These are phyloP conservation scores for Torymus auratus DNA, from an alignment of 2,888 invertebrate genomes.

Conservation along the genomic window DNA sequence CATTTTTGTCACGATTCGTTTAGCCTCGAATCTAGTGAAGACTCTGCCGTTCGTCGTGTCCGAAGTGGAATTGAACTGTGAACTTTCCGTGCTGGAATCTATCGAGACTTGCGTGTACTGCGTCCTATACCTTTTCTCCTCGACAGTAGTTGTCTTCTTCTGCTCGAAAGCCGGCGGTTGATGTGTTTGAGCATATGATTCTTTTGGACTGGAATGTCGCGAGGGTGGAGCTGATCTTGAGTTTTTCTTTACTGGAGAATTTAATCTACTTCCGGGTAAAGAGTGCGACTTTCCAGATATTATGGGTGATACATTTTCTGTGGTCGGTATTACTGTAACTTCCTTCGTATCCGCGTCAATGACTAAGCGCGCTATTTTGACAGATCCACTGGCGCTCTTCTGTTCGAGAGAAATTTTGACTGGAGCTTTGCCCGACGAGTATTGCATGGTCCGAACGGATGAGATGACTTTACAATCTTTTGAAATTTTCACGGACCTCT, in stretches of 20 bases:
- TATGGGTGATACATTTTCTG: constrained; percentile 55
- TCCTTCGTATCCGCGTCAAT: constrained; percentile 67
- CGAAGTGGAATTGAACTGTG: constrained; percentile 62
- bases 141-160: not conserved
- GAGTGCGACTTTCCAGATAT: constrained; percentile 62
- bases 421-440: constrained; percentile 14
- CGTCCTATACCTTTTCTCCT: constrained; percentile 29
- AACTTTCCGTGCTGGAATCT: constrained; percentile 69
- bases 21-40: constrained; percentile 34
- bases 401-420: constrained; percentile 55
- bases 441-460: constrained; percentile 1
- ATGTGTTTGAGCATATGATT: not conserved
- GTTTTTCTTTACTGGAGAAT: constrained; percentile 63
- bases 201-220: constrained; percentile 59
- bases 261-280: constrained; percentile 61
- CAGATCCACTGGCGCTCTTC: constrained; percentile 59
- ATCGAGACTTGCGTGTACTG: constrained; percentile 56
- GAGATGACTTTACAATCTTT: constrained; percentile 5
- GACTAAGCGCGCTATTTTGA: constrained; percentile 64
- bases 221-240: constrained; percentile 64
- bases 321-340: constrained; percentile 67
- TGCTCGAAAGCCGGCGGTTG: not conserved
- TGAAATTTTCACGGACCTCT: constrained; percentile 13
- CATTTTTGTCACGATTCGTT: constrained; percentile 61
- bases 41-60: constrained; percentile 51